Evolutionary conservation across 2,888 invertebrate species (phyloP), one percentile per base, ranked within the genome.

Genomic region (Phortica okadai): DNA sequence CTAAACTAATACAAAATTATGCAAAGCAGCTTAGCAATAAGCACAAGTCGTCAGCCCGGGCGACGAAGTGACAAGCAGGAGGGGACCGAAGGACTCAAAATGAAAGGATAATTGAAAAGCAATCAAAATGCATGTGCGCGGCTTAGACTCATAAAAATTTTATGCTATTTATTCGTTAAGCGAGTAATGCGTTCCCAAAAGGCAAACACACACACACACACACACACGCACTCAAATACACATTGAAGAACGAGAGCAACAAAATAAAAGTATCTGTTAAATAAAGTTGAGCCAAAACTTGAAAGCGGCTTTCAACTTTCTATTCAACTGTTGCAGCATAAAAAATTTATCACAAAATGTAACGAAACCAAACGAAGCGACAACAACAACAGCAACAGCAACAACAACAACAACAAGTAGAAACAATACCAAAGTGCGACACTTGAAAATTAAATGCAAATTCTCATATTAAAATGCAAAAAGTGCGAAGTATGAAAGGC

Each of bases 391-490:
- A 33, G 4, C 1, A 33, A 33, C 33, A 33, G 4, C 33, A 33
- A 33, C 3, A 3, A 33, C 2, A 33, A 33, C 3, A 33, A 33
- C 33, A 33, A 33, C 33, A 41, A 33, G 33, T 5, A 33, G 33
- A 33, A 33, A 41, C 59, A 50, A n/a, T n/a, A 33, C 6, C 33
- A n/a, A n/a, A 33, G 6, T 7, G 7, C 42, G 44, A 56, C 70
- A 72, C 14, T 72, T 72, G 50, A 16, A 72, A 72, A 72, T 72
- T 72, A 72, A 72, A 72, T 72, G 70, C 54, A 72, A 72, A 72
- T 72, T 72, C 44, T 72, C 70, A 64, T 74, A 75, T 75, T 73
- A 70, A 69, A 74, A 74, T 74, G 25, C 62, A 21, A 66, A 74
- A 70, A 70, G 11, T 64, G 16, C 25, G 72, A 50, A 44, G 54